Conservation (phyloP, 2,113 vertebrate species). For the Cyprinodon tularosa region DNA sequence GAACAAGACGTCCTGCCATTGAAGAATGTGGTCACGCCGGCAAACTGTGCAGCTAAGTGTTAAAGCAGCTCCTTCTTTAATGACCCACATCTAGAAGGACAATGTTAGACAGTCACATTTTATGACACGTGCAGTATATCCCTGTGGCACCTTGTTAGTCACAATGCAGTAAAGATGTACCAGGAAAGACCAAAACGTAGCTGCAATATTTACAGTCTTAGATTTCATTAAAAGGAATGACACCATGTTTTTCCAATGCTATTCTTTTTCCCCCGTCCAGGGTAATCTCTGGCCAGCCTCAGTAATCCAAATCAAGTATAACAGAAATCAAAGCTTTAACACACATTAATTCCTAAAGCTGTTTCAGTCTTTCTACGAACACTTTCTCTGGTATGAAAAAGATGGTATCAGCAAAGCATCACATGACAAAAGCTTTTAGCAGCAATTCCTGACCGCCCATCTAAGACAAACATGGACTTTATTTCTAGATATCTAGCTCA, state of each 20-base stretch:
- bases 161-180: conserved; percentile 27
- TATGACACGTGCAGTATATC: conserved; percentile 1
- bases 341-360: conserved; percentile 24
- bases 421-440: conserved; percentile 42
- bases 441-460: conserved; percentile 3
- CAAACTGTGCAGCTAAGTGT: conserved; percentile 10
- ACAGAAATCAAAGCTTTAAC: conserved; percentile 19
- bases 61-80: neutral
- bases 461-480: conserved; percentile 56
- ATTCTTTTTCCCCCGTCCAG: conserved; percentile 4
- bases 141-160: conserved; percentile 9
- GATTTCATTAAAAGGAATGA: conserved; percentile 30
- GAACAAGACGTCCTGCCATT: conserved; percentile 4
- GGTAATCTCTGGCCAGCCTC: conserved; percentile 29
- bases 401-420: conserved; percentile 48
- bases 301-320: conserved; percentile 8
- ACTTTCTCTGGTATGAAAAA: conserved; percentile 32
- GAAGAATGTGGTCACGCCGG: conserved; percentile 31
- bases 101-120: conserved; percentile 13
- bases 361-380: conserved; percentile 42
- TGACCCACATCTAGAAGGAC: conserved; percentile 40
- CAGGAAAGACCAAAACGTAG: conserved; percentile 17
- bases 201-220: conserved; percentile 64
- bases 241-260: conserved; percentile 28
- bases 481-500: conserved; percentile 36